These are phyloP conservation scores for Dryobotodes eremita DNA, from an alignment of 2,888 invertebrate genomes.

Conservation along the genomic window DNA sequence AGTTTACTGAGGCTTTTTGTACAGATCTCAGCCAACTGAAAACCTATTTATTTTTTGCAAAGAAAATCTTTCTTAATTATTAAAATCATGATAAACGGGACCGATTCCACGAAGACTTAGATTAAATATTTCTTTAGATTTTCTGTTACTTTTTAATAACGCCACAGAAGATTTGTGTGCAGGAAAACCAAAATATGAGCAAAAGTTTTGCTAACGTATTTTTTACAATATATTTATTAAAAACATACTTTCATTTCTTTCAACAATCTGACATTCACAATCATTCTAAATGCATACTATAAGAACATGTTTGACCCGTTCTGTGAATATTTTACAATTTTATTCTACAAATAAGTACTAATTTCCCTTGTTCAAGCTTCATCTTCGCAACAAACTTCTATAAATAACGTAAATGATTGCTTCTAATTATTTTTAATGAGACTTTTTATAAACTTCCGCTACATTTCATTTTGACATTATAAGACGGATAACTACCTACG, in stretches of 20 bases:
- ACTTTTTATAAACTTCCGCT: conserved; percentile 34
- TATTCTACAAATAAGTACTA: background rate
- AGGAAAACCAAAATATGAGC: conserved; percentile 20
- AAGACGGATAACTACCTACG: conserved; percentile 9
- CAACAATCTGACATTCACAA: background rate
- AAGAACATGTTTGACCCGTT: background rate
- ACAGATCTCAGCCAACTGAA: conserved; percentile 3
- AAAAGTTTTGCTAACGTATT: conserved; percentile 1
- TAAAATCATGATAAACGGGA: conserved; percentile 53
- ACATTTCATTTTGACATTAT: conserved; percentile 17
- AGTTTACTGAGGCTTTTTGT: background rate
- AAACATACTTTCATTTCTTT: background rate
- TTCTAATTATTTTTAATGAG: conserved; percentile 48
- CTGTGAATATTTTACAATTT: background rate
- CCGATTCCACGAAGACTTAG: conserved; percentile 37
- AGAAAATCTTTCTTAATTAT: conserved; percentile 52
- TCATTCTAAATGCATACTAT: background rate
- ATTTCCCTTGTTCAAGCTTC: conserved; percentile 8
- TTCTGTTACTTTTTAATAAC: conserved; percentile 47
- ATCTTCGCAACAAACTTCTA: conserved; percentile 30
- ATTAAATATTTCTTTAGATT: conserved; percentile 49
- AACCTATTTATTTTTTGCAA: conserved; percentile 21
- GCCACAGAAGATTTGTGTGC: conserved; percentile 10
- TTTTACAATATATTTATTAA: background rate
- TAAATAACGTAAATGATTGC: conserved; percentile 46